Base-by-base conservation (phyloP, 2,888 invertebrate genomes). In the Rhamphomyia laevipes region DNA sequence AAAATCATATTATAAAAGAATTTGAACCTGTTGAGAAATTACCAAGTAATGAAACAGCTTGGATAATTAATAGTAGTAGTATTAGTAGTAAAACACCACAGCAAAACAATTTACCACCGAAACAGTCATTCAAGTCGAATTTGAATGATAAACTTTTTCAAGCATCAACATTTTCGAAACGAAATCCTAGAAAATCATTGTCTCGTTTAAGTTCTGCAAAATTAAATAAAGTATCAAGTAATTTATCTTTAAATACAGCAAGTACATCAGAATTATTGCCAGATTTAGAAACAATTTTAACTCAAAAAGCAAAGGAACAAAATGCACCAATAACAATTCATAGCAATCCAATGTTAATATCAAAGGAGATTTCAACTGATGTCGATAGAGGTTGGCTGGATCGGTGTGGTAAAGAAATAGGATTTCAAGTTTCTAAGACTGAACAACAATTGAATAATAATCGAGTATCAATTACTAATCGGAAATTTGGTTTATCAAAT, bases 151-250 rank as follows among this genome's bases (percentile, higher is more conserved):
- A 86, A 62, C 69, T 86, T 51, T 88, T 87, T 68, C 56, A 64
- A 27, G 74, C 77, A 49, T 76, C 77, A 43, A 81, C 75, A 57
- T 84, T 87, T 65, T 75, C 77, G 6, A 78, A 85, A 59, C 74
- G 87, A 58, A 87, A 88, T 71, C 87, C 88, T 1, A 75, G 86
- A 58, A 89, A 88, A 65, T 76, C 78, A 0, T 57, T 77, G 6
- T 74, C 76, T 18, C 58, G 61, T 3, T 53, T 54, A 3, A 53
- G 31, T 30, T 43, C 40, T 27, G 35, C 30, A 23, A 49, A 43
- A n/a, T 58, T 70, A 44, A 58, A 57, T 47, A 58, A 43, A 43
- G 62, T 61, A 45, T 56, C 35, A 12, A 49, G 27, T 10, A 47
- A 55, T 45, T 33, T 49, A 47, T 44, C 38, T 16, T 45, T 50